Base-by-base conservation (phyloP, 2,888 invertebrate species). In the Drosophila macrospina region DNA sequence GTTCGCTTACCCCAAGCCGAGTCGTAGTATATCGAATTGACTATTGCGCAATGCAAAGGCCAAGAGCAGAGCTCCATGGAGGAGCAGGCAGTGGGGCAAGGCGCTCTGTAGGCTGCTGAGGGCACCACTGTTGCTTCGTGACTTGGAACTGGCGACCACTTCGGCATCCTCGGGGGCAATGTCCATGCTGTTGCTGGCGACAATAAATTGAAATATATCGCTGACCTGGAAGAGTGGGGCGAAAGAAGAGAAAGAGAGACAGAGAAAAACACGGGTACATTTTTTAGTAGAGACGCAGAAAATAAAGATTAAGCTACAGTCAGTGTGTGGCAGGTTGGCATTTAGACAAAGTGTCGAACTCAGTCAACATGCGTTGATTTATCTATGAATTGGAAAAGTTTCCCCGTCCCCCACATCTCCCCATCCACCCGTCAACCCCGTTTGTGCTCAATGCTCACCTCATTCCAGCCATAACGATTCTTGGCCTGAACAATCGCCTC, bases 381-480 rank as follows among this genome's bases (percentile, higher is more conserved):
- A 77, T 74, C 68, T 50, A 55, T 41, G 62, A 28, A 47, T 61
- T 45, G 48, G 36, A 36, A 56, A 28, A 32, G 10, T n/a, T 39
- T 42, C 39, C 26, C 4, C 16, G 16, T 8, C 15, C 5, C 2
- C 36, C n/a, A n/a, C n/a, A n/a, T n/a, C 34, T 6, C 28, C 13
- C 37, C 24, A 5, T 15, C 10, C 10, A 8, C 39, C 20, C 5
- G 5, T 6, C 6, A 5, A 47, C 36, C 16, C 11, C 10, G 13
- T 4, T 37, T 6, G 5, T 4, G 11, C n/a, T 5, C 13, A 2
- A 3, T 13, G 84, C 89, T 76, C 75, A 94, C 94, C 93, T 95
- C 95, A 84, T 95, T 95, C 95, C 95, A 95, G 0, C 95, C 95
- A 77, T 95, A 95, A 91, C 95, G 93, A 91, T 96, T 96, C 93